Base-by-base conservation (phyloP, 2,888 invertebrate species). In the Aphodius granarius region DNA sequence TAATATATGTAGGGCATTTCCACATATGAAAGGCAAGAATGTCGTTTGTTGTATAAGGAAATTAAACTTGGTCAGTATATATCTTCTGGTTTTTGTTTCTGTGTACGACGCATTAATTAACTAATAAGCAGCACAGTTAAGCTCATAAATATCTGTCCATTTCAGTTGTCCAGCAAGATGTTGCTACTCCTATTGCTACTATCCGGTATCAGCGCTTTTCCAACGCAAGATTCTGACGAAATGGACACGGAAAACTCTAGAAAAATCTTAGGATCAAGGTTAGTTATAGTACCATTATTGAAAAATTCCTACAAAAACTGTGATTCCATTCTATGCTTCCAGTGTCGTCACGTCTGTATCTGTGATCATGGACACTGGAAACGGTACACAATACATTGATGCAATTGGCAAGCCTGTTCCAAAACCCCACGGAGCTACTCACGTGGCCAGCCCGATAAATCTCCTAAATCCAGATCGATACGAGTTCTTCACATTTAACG, bases 401-500 rank as follows among this genome's bases (percentile, higher is more conserved):
- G 92, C 93, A 0, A 88, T 92, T 2, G 93, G 93, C 0, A 92
- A 91, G 81, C 91, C 92, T 20, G 86, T 92, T 72, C 90, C 91
- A n/a, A 92, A 91, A 82, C 93, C 92, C 70, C 89, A 89, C 70
- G 88, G 85, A 78, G 91, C 91, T 66, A 88, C 91, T 5, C 90
- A 92, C 78, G 90, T 93, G 2, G 93, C 93, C n/a, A 95, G 95
- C 78, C 95, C 95, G 0, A 94, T 94, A 0, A 92, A 93, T 81
- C 88, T 96, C 0, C 87, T 95, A 5, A 93, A 93, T 79, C 96
- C 95, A 0, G 95, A 95, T 84, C 90, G 93, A 83, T 95, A 95
- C 85, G 95, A 95, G 84, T 96, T 95, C 86, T 95, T 95, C 84
- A 95, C 95, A 0, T 94, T 95, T 82, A 94, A 95, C 83, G 94